Conservation (phyloP, 2,797 vertebrate species). For the Yasuhikotakia modesta region DNA sequence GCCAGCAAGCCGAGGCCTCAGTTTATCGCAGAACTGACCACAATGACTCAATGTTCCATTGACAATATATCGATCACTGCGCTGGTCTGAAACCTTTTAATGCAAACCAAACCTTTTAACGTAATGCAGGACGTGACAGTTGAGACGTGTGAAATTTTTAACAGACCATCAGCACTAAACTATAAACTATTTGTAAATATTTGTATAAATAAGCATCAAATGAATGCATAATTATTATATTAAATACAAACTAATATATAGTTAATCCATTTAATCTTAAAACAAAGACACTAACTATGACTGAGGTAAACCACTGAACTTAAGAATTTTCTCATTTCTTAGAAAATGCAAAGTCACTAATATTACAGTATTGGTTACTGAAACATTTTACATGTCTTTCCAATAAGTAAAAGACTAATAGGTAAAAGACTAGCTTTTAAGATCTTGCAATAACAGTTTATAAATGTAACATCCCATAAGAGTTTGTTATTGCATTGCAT, state of each 20-base stretch:
- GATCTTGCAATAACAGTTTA: background rate
- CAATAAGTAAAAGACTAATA: too few species aligned
- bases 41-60: conserved; percentile 36
- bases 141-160: too few species aligned
- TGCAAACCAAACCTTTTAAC: background rate
- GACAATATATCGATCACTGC: background rate
- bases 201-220: background rate
- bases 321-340: too few species aligned
- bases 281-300: background rate
- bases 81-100: background rate
- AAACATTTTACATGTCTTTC: background rate
- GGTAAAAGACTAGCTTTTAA: background rate
- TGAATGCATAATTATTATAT: too few species aligned
- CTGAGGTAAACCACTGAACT: background rate
- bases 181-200: background rate
- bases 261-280: too few species aligned
- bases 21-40: conserved; percentile 8
- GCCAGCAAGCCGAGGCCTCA: background rate
- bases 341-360: background rate
- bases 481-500: too few species aligned
- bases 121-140: background rate
- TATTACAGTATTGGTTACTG: background rate
- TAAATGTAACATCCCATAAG: background rate
- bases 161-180: background rate
- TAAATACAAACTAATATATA: too few species aligned